Percentiles rank a stretch among this genome's conserved stretches.
These are phyloP conservation scores for Onychostruthus taczanowskii DNA, from an alignment of 2,113 vertebrate genomes.

Conservation along the genomic window DNA sequence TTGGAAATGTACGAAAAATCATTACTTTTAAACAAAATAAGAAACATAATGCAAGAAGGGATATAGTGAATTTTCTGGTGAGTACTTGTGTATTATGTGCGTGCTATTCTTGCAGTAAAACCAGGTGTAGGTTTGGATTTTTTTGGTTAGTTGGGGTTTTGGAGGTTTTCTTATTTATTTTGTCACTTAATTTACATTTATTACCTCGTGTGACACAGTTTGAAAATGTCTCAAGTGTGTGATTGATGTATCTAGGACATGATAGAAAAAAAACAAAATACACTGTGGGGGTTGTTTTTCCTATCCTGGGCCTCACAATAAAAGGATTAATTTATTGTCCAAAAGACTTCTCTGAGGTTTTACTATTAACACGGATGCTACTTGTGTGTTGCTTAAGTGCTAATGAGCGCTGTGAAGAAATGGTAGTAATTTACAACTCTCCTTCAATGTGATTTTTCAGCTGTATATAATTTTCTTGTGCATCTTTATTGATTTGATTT, in stretches of 20 bases:
- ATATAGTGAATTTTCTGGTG: neutral
- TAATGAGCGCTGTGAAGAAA: neutral
- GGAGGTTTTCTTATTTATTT: neutral
- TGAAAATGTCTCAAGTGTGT: neutral
- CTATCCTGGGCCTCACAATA: neutral
- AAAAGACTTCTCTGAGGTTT: neutral
- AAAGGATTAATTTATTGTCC: neutral
- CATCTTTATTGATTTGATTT: neutral
- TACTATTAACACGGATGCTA: neutral
- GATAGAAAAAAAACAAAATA: neutral
- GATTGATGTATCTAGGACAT: neutral
- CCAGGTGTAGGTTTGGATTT: neutral
- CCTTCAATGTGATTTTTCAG: neutral
- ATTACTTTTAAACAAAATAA: neutral
- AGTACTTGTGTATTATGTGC: neutral
- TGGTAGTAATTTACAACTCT: neutral
- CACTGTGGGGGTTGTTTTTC: neutral
- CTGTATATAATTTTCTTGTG: neutral
- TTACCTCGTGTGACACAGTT: neutral
- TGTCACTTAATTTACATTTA: neutral
- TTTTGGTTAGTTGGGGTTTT: neutral
- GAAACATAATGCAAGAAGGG: neutral
- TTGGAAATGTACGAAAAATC: neutral
- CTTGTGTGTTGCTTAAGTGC: neutral
- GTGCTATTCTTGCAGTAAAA: neutral